These are phyloP conservation scores for Deroplatys truncata DNA, from an alignment of 2,888 invertebrate species.

Conservation along the genomic window DNA sequence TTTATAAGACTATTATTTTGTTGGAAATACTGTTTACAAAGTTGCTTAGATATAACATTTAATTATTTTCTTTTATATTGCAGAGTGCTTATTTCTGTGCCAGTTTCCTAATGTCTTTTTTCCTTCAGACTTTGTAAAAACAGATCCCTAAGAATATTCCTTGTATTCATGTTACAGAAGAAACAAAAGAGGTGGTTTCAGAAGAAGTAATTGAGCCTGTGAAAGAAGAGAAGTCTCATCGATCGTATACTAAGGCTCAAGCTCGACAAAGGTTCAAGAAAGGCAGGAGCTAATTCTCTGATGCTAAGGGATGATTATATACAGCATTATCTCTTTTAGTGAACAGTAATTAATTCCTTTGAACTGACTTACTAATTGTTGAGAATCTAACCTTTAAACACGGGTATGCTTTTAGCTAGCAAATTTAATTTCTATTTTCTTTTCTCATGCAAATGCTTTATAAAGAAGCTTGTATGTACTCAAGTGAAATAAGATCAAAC, in stretches of 20 bases:
- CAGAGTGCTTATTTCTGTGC: no score
- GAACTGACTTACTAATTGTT: neutral
- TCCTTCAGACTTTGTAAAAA: no score
- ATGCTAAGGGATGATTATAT: neutral
- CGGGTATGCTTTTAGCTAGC: neutral
- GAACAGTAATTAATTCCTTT: neutral
- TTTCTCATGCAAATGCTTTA: neutral
- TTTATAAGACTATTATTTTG: no score
- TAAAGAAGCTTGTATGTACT: neutral
- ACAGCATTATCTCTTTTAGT: neutral
- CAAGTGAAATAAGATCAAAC: neutral
- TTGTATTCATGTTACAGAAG: constrained; percentile 17
- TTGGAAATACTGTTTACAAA: no score
- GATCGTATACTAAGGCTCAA: constrained; percentile 67
- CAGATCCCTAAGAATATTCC: no score
- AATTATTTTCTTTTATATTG: no score
- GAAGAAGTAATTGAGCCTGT: constrained; percentile 42
- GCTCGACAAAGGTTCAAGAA: constrained; percentile 70
- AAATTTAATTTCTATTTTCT: neutral
- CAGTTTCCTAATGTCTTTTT: no score
- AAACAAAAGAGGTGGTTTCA: constrained; percentile 25
- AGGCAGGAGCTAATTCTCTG: constrained; percentile 47
- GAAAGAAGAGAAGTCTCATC: constrained; percentile 37
- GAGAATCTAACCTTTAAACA: neutral
- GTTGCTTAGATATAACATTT: no score